phyloP scores from a whole-genome alignment of 2,888 invertebrate species.

The Amphiduros pacificus region DNA sequence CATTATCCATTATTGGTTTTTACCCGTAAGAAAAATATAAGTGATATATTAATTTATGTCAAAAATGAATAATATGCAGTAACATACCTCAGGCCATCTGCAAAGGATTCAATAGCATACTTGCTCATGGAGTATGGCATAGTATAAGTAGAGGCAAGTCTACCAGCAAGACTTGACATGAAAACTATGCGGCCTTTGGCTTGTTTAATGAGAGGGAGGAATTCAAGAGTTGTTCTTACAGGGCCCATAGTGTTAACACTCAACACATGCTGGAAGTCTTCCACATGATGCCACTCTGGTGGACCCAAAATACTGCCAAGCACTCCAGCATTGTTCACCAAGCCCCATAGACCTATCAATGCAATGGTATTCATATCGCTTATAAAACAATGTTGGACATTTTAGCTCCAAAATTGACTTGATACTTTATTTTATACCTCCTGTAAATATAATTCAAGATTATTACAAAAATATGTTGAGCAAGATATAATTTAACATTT shows the following conservation, averaged over 20 bases:
- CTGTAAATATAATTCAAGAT: no score
- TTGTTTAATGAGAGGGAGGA: slow-evolving; percentile 43
- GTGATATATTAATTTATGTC: no score
- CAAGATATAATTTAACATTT: no score
- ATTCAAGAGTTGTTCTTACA: slow-evolving; percentile 40
- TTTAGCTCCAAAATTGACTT: no score
- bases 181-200: slow-evolving; percentile 43
- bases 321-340: slow-evolving; percentile 53
- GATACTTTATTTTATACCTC: no score
- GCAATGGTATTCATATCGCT: no score
- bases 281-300: slow-evolving; percentile 50
- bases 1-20: no score
- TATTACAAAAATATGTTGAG: no score
- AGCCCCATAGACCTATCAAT: slow-evolving; percentile 51
- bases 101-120: slow-evolving; percentile 43
- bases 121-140: slow-evolving; percentile 44
- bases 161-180: slow-evolving; percentile 39
- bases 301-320: slow-evolving; percentile 36
- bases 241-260: slow-evolving; percentile 55
- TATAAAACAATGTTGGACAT: no score
- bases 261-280: slow-evolving; percentile 44
- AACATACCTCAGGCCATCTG: slow-evolving; percentile 41
- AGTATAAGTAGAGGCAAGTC: slow-evolving; percentile 29
- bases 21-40: no score
- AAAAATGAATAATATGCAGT: no score